Evolutionary conservation across 2,888 invertebrate species (phyloP), one percentile per base, ranked within the genome.

Genomic region (Anorthoa munda): DNA sequence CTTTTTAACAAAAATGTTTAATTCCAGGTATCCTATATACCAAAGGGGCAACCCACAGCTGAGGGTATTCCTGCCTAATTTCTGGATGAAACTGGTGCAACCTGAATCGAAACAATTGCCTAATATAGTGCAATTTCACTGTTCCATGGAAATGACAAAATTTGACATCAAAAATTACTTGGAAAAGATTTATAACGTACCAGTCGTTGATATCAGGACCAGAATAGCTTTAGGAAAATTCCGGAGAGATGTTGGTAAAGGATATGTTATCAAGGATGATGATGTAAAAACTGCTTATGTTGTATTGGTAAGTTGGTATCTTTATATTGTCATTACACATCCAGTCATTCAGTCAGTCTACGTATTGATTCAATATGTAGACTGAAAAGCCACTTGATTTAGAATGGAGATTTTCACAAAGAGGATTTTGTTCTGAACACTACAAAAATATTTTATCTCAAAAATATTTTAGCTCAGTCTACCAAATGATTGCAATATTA

Each of bases 121-220:
- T 63, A 99, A 99, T 96, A 94, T 98, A 56, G 98, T 99, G 0
- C 97, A 98, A 68, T 99, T 99, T 94, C 97, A 98, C 66, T 98
- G 99, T 86, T 99, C 99, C 13, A 98, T 98, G 96, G 97, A 99
- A 97, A 99, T 99, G 99, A 99, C 99, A 0, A 97, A 97, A 92
- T 91, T 96, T 88, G 99, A 99, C 93, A 97, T 99, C 0, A 98
- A 97, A 91, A 99, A 99, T 94, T 99, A 99, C 94, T 96, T 99
- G 84, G 98, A 99, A 91, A 99, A 99, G 95, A 99, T 99, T 85
- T 99, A 99, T 91, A 97, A 98, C 76, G 95, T 99, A 18, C 98
- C 98, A 31, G 97, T 98, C 0, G 94, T 98, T 2, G 96, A 98
- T 88, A 98, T 99, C 0, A 96, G 97, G 75, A 99, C 98, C 0